Evolutionary conservation across 2,888 invertebrate species (phyloP), one percentile per base, ranked within the genome.

Genomic region (Campaea margaritaria): DNA sequence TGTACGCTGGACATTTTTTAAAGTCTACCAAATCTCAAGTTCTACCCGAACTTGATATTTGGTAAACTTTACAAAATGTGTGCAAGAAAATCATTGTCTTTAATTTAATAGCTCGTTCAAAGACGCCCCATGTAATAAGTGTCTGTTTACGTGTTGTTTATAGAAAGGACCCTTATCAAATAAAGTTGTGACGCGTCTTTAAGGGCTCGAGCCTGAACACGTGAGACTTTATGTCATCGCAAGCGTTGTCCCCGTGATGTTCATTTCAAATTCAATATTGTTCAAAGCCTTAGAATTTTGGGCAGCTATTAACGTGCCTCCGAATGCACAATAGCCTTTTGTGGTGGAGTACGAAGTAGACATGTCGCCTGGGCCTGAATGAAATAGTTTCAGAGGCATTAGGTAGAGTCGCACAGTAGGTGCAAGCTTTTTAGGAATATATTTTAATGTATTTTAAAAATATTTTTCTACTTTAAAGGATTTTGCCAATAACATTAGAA

Each of bases 131-230:
- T 9, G 47, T 31, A 49, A 42, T 34, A 41, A 21, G 45, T 39
- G 31, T 61, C 38, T 55, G 53, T 58, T 58, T 58, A 43, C 15
- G 39, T 34, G 50, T 64, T 60, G 58, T 54, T 76, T 72, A 79
- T 75, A 75, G 68, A 73, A 75, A 74, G 70, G 70, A 82, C 76
- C 75, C 75, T 74, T 72, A 73, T 81, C 79, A 79, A 73, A 67
- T 57, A 63, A 72, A 72, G 71, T 72, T 70, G 52, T 65, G 72
- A 73, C 72, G 64, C 66, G 61, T 67, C 67, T 62, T 54, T 55
- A 64, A 64, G 59, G 58, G 42, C 55, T 48, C 11, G 48, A 28
- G 13, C 15, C 9, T 39, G 41, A 16, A 11, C 27, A 41, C 28
- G 44, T 57, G 39, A 45, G 16, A 42, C 16, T 27, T 15, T 21